phyloP scores from a whole-genome alignment of 2,113 vertebrate species.

The Phrynosoma blainvillii region DNA sequence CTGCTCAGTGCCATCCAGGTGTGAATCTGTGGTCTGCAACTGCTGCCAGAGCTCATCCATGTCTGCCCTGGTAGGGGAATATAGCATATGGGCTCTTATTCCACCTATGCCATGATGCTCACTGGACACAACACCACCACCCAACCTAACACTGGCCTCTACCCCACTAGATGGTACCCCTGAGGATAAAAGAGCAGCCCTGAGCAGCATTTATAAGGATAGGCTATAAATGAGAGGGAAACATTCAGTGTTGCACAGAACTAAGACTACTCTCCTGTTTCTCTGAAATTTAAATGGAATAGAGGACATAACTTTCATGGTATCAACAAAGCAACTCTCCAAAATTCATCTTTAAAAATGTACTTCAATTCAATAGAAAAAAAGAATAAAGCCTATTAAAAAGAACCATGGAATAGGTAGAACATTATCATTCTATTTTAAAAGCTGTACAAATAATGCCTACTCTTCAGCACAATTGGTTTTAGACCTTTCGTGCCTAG shows the following conservation, averaged over 20 bases:
- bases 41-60: slow-evolving; percentile 78
- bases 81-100: background rate
- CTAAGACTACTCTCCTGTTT: background rate
- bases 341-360: background rate
- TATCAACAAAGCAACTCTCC: background rate
- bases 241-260: background rate
- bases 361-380: background rate
- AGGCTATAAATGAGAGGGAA: background rate
- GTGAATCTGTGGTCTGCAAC: slow-evolving; percentile 5
- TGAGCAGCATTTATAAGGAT: background rate
- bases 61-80: background rate
- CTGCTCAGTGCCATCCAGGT: slow-evolving; percentile 44
- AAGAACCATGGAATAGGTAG: background rate
- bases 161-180: background rate
- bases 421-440: background rate
- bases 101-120: background rate
- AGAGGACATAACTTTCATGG: background rate
- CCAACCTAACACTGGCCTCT: background rate
- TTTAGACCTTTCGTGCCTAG: background rate
- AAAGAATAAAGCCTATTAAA: background rate
- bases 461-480: background rate
- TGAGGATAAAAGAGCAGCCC: no score
- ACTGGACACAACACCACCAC: background rate
- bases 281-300: background rate
- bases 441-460: background rate